Evolutionary conservation across 1,140 invertebrate species (phyloP).

Genomic region (Gonatopus flavifemur): DNA sequence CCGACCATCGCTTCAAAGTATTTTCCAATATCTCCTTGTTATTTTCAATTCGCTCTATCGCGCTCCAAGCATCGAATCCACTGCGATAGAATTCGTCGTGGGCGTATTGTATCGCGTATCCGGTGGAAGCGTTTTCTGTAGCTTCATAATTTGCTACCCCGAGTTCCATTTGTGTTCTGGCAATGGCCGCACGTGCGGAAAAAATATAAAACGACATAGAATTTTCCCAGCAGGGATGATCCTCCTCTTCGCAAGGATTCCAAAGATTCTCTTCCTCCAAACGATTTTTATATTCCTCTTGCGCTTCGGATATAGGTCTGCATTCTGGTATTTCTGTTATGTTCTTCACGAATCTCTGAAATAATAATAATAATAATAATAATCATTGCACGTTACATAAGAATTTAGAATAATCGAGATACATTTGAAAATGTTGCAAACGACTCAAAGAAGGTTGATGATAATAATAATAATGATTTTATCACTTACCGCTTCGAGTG

Average conservation of each 20-base stretch:
- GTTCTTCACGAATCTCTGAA: background rate
- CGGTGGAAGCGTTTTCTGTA: background rate
- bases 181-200: background rate
- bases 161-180: background rate
- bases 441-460: no score
- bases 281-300: conserved; percentile 3
- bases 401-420: background rate
- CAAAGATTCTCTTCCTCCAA: conserved; percentile 7
- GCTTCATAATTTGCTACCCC: background rate
- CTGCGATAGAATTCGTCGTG: background rate
- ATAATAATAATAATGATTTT: no score
- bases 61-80: background rate
- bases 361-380: no score
- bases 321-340: conserved; percentile 2
- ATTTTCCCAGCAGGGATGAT: no score
- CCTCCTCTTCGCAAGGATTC: background rate
- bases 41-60: background rate
- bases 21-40: background rate
- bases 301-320: background rate
- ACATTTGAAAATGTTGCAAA: no score
- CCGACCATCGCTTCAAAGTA: background rate
- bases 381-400: no score
- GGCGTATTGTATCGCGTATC: conserved; percentile 2
- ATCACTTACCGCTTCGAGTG: no score
- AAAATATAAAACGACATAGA: background rate